Base-by-base conservation (phyloP, 1,140 invertebrate species). In the Mylabris phalerata region DNA sequence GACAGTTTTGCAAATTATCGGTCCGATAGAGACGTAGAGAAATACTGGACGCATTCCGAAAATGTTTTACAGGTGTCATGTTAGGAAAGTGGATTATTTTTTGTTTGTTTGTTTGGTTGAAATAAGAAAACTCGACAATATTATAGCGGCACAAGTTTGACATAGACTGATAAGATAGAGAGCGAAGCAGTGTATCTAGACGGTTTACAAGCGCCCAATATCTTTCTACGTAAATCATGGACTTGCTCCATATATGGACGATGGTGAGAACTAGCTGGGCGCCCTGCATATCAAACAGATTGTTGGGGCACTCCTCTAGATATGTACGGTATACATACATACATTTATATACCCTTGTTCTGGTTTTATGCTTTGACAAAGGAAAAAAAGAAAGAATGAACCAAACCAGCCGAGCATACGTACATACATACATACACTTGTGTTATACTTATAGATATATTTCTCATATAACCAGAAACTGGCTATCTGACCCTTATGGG, bases 181-280 rank as follows among this genome's bases (percentile, higher is more conserved):
- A 60, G 51, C 51, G 58, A 55, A 60, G 51, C 51, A 50, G 46
- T 51, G 50, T 55, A 60, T 60, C 58, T 32, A 46, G 51, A 48
- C 58, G 46, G 19, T 60, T 65, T 62, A 65, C 63, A 65, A 65
- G 63, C 48, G 60, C 60, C 63, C 60, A 65, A 65, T 65, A 65
- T 65, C 63, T 65, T 57, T 51, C 49, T 27, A 41, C 50, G 57
- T 65, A 65, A 65, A 65, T 65, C 60, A 65, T 65, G 57, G 48
- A 43, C 47, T 50, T 65, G 63, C 48, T 62, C 63, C 63, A 62
- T 65, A 65, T 65, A 65, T 58, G 63, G 63, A 26, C 13, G 43
- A 55, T 51, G 50, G 32, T 43, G 58, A 38, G 50, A 51, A 42
- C 50, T 38, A 19, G 46, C 50, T 39, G 43, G 32, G 49, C 45